Base-by-base conservation (phyloP, 2,888 invertebrate genomes). In the Archaeoteleia sp. region DNA sequence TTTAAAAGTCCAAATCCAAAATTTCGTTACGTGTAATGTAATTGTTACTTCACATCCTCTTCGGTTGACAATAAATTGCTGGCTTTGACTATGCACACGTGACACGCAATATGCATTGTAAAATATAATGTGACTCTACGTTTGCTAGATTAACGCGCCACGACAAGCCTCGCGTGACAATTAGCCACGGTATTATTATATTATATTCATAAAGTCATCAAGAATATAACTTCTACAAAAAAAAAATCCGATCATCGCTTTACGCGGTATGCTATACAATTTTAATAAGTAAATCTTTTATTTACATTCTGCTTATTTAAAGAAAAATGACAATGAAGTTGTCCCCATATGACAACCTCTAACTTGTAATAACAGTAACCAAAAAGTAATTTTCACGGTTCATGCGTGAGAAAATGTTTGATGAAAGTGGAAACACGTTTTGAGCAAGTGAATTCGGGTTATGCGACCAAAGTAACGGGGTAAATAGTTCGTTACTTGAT, bases 101-200 rank as follows among this genome's bases (percentile, higher is more conserved):
- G 39, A 51, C 57, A 39, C 49, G 25, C 45, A 1, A 14, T 23
- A 32, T 17, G 72, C 62, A 81, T 81, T 81, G 80, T 74, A 80
- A 82, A 83, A 81, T 82, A 78, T 82, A 82, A 82, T 82, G 72
- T 71, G 74, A 74, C 71, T 48, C 61, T 51, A 71, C 65, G 61
- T 71, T 75, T 70, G 74, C 78, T 78, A 79, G 81, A 81, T 82
- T 80, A 79, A 74, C 73, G 75, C 75, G 76, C 78, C 77, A 78
- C 74, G 74, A 70, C 70, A 63, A 71, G 72, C 73, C 75, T 79
- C 78, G 81, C 82, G 81, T 82, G 82, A 79, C 81, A 79, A 81
- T 82, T 82, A 77, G 79, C 77, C 74, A 78, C 74, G 78, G 77
- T 77, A 69, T 73, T 27, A 34, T n/a, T 45, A 10, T 27, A 25